Base-by-base conservation (phyloP, 2,888 invertebrate species). In the Auanema sp. region DNA sequence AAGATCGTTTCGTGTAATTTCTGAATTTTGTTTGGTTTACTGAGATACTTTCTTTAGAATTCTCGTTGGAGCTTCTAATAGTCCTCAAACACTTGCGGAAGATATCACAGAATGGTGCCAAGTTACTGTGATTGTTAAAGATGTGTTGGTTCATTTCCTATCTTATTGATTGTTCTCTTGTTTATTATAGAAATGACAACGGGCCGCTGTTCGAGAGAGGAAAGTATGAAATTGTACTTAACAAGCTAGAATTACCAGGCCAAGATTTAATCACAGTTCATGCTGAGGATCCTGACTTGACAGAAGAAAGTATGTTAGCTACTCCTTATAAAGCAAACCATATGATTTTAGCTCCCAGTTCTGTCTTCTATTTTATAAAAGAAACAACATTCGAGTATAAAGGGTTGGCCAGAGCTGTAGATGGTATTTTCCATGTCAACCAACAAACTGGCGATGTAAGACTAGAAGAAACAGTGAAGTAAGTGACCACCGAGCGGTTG, bases 321-420 rank as follows among this genome's bases (percentile, higher is more conserved):
- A 11, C 2, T 18, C 2, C 2, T 11, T 24, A 5, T 2, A 47
- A 16, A 5, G 33, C n/a, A 21, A 10, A 11, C 11, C 11, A 40
- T 23, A 54, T 21, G 24, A 5, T 16, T 8, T 56, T 57, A 16
- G 25, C 25, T 44, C 47, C 55, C 24, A 54, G 47, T 10, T 14
- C 47, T 2, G 62, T 57, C 41, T 62, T 49, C 51, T 62, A 62
- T 33, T 62, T 56, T 2, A n/a, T 62, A 16, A 51, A 25, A 11
- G 62, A 62, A 21, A 50, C 33, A 25, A 43, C 43, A n/a, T 62
- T 62, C 52, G 62, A 62, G 49, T 62, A 62, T 21, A 44, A 53
- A 12, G 56, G 62, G 14, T 50, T 41, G n/a, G 43, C 33, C 33
- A 21, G 57, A 14, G 56, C 49, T 12, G 52, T 62, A 33, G 42